Conservation (phyloP, 2,113 vertebrate species). For the Stigmatopora nigra region DNA sequence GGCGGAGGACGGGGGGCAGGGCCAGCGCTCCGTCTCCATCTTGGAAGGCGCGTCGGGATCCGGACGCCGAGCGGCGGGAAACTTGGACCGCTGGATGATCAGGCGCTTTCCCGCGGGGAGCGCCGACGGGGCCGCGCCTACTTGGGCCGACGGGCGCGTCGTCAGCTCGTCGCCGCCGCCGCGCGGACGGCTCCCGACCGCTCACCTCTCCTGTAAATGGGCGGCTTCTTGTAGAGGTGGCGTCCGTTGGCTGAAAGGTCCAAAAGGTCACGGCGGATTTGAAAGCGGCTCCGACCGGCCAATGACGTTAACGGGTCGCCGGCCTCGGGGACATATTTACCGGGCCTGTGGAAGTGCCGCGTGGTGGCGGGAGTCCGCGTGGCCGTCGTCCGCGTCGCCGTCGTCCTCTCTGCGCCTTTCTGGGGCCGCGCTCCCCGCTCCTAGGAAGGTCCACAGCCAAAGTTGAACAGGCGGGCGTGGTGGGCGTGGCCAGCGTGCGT, state of each 20-base stretch:
- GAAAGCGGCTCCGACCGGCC: too few species aligned
- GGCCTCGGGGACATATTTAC: constrained; percentile 41
- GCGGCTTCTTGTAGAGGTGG: constrained; percentile 92
- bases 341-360: constrained; percentile 85
- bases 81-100: constrained; percentile 93
- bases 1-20: constrained; percentile 84
- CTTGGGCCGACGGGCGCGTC: neutral
- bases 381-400: too few species aligned
- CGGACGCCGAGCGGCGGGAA: constrained; percentile 86
- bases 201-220: constrained; percentile 84
- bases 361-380: too few species aligned
- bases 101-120: constrained; percentile 77
- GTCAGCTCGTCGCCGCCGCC: neutral
- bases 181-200: too few species aligned
- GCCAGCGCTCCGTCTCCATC: constrained; percentile 94
- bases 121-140: constrained; percentile 46
- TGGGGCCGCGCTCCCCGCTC: constrained; percentile 75
- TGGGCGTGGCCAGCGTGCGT: too few species aligned
- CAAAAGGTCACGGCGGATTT: neutral
- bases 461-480: too few species aligned
- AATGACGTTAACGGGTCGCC: too few species aligned
- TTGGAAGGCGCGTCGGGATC: constrained; percentile 87
- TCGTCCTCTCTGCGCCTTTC: too few species aligned
- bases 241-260: constrained; percentile 57
- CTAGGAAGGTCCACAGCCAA: constrained; percentile 32